Percentiles rank a stretch among this genome's conserved stretches.
phyloP scores from a whole-genome alignment of 2,888 invertebrate genomes.

The Agrilus biguttatus region DNA sequence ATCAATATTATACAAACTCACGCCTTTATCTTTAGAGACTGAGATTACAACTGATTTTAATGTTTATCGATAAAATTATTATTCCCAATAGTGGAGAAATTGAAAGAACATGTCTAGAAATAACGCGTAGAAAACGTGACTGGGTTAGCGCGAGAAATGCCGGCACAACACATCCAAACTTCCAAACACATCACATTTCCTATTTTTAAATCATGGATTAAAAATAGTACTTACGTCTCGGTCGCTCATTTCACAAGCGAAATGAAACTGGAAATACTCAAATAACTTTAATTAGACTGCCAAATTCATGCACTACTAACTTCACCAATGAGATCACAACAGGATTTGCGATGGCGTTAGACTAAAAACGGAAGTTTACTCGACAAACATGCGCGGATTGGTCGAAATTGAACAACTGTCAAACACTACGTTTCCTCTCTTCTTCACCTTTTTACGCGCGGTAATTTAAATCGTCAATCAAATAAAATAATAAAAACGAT shows the following conservation, averaged over 20 bases:
- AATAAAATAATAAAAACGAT: too few species aligned
- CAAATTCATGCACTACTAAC: not conserved
- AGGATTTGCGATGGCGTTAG: too few species aligned
- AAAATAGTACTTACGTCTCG: conserved; percentile 19
- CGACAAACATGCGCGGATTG: too few species aligned
- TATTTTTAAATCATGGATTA: conserved; percentile 11
- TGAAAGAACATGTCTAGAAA: conserved; percentile 1
- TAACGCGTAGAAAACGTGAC: not conserved
- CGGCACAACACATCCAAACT: conserved; percentile 8
- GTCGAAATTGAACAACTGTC: too few species aligned
- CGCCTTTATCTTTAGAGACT: too few species aligned
- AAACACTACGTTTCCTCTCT: too few species aligned
- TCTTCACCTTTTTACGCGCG: too few species aligned
- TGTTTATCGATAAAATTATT: too few species aligned
- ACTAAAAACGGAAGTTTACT: not conserved
- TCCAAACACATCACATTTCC: conserved; percentile 4
- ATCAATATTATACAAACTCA: conserved; percentile 2
- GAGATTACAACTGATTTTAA: too few species aligned
- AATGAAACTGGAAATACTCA: conserved; percentile 2
- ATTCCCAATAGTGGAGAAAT: not conserved
- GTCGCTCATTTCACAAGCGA: conserved; percentile 18
- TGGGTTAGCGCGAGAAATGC: conserved; percentile 5
- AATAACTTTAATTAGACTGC: not conserved
- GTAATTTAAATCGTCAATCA: too few species aligned
- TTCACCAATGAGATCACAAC: too few species aligned